Base-by-base conservation (phyloP, 2,888 invertebrate genomes). In the Ommatoiulus sabulosus region DNA sequence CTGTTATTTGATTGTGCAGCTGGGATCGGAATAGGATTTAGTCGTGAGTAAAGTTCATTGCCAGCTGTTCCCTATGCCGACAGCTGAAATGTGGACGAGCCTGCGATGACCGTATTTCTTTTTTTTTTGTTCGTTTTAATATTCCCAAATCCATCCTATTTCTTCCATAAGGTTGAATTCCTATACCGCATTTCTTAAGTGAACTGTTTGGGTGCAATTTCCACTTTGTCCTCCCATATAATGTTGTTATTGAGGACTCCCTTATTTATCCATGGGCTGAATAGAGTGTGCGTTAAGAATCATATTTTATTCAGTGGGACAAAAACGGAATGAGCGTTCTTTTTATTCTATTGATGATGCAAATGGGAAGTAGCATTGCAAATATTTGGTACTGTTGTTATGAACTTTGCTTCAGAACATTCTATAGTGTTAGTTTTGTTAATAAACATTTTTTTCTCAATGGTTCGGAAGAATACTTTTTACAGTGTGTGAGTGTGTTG, bases 371-470 rank as follows among this genome's bases (percentile, higher is more conserved):
- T 72, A 72, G 24, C 72, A 72, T 72, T 72, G 72, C 72, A 72
- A 85, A 85, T 44, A 85, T 85, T 85, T 85, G 85, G 85, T 46
- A 44, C 85, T 24, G 85, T 85, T 85, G 85, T 85, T 85, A 85
- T 85, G 46, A 85, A 85, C 72, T 85, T 44, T 46, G 85, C 85
- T 85, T 85, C 85, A 85, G 46, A 85, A 85, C 85, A 87, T 87
- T 52, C 57, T 52, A 86, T 86, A 87, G 57, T 87, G 87, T 87
- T 87, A 87, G 87, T 87, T 87, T 87, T 87, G 87, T 87, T 52
- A 87, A 87, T 87, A 87, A 87, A 87, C 48, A 43, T 87, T 87
- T 87, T 87, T 87, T 87, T 87, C 87, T 87, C 85, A 85, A 46
- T 85, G 85, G 44, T 85, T 85, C 10, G n/a, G 17, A 44, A 44